Base-by-base conservation (phyloP, 2,888 invertebrate species). In the Drosophila rubida region DNA sequence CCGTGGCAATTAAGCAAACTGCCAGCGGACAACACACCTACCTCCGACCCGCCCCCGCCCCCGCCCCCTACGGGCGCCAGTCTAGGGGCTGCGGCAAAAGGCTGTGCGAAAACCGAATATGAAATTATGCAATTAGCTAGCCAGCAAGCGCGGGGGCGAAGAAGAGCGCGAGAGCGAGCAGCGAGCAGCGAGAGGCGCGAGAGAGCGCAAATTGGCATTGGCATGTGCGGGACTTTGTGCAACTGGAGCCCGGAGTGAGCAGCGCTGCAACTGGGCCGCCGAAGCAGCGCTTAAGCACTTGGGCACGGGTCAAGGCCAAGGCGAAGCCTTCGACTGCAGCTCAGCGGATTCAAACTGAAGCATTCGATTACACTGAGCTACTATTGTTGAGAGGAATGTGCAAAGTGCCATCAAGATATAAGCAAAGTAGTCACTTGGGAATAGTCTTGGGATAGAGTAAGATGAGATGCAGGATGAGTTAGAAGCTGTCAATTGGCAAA, bases 1-100 rank as follows among this genome's bases (percentile, higher is more conserved):
- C 79, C 82, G 72, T 85, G 85, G 81, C 81, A 81, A 81, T 81
- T 81, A 81, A 82, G 80, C 80, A 63, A 77, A 74, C 85, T 63
- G 58, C 44, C 63, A 75, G 39, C 60, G 57, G 59, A 69, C 60
- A 57, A 54, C 59, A 54, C 42, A 13, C 45, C 11, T 1, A 13
- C 13, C 25, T 8, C n/a, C 23, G 25, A 5, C 6, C 14, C 4
- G 8, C 27, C n/a, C 8, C 14, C 16, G 1, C 11, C 8, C 11
- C 22, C 37, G 32, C 2, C 7, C 7, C 4, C 13, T 27, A 8
- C 7, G 30, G 13, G 35, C 48, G 19, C 14, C 19, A 42, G n/a
- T 32, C 37, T 27, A 19, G 39, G 25, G 4, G 25, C 51, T 44
- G 55, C 60, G 25, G 11, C 49, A 48, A 53, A 71, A 71, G 61